These are phyloP conservation scores for Thalpophila matura DNA, from an alignment of 2,888 invertebrate genomes.

Conservation along the genomic window DNA sequence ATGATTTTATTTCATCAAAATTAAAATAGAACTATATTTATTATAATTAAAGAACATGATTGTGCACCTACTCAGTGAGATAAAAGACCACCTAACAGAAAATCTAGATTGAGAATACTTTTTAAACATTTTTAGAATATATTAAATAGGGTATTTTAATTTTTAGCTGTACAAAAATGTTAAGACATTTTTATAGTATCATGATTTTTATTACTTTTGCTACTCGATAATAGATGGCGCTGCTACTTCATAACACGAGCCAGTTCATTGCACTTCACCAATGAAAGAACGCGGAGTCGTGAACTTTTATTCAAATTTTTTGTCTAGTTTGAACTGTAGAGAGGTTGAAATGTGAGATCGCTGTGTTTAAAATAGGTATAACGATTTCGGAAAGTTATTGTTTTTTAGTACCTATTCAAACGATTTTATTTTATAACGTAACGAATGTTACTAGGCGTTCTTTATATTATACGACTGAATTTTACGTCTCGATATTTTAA, in stretches of 20 bases:
- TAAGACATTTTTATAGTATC: not conserved
- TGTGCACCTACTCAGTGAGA: no score
- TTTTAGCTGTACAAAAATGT: not conserved
- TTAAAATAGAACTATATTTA: no score
- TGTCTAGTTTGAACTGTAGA: slow-evolving; percentile 17
- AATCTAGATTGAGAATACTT: no score
- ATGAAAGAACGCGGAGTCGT: slow-evolving; percentile 22
- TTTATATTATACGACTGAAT: no score
- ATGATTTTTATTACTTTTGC: slow-evolving; percentile 44
- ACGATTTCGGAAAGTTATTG: slow-evolving; percentile 10
- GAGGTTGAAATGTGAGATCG: slow-evolving; percentile 20
- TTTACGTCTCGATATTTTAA: no score
- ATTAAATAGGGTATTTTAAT: not conserved
- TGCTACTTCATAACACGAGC: slow-evolving; percentile 13
- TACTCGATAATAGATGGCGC: slow-evolving; percentile 79
- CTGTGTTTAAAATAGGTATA: slow-evolving; percentile 10
- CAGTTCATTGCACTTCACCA: slow-evolving; percentile 48
- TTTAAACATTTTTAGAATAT: no score
- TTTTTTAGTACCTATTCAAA: no score
- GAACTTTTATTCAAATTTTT: slow-evolving; percentile 38
- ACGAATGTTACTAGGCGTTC: no score
- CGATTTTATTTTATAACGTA: slow-evolving; percentile 14
- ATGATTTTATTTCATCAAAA: not conserved
- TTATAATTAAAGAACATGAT: no score
- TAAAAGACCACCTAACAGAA: not conserved